Percentiles rank a stretch among this genome's conserved stretches.
Evolutionary conservation across 1,140 invertebrate genomes (phyloP).

Genomic region (Hycleus cichorii): DNA sequence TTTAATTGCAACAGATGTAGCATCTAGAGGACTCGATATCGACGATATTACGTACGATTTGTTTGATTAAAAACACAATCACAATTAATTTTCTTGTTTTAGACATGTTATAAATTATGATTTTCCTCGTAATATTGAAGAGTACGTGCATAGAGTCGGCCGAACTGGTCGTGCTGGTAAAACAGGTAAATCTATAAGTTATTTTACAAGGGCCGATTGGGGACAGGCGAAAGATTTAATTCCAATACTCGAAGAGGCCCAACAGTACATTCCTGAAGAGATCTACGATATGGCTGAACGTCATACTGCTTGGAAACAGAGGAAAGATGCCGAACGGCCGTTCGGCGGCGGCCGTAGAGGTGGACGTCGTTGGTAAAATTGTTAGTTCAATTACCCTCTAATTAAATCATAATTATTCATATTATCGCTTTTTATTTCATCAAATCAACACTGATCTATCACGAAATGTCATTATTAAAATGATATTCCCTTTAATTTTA

Average conservation of each 20-base stretch:
- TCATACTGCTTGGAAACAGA: slow-evolving; percentile 56
- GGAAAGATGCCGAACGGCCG: slow-evolving; percentile 42
- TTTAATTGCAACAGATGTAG: slow-evolving; percentile 92
- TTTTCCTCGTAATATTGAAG: slow-evolving; percentile 84
- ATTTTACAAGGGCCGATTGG: slow-evolving; percentile 76
- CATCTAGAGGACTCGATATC: slow-evolving; percentile 86
- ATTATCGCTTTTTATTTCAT: no score
- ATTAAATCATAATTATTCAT: no score
- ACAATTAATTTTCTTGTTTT: slow-evolving; percentile 54
- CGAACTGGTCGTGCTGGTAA: slow-evolving; percentile 81
- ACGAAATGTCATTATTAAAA: no score
- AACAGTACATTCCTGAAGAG: slow-evolving; percentile 62
- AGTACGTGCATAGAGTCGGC: slow-evolving; percentile 81
- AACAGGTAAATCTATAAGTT: slow-evolving; percentile 71
- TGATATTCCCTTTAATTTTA: no score
- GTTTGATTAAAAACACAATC: no score
- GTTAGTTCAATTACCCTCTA: no score
- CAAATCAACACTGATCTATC: no score
- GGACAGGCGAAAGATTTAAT: slow-evolving; percentile 71
- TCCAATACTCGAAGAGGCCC: slow-evolving; percentile 69
- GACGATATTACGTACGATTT: slow-evolving; percentile 71
- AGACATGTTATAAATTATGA: slow-evolving; percentile 81
- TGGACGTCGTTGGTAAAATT: no score
- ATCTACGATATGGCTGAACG: slow-evolving; percentile 62
- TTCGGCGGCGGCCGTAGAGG: slow-evolving; percentile 31